A percentile compares a stretch with the other conserved stretches of the same genome.
Evolutionary conservation across 2,888 invertebrate genomes (phyloP).

Genomic region (Tetramorium bicarinatum): DNA sequence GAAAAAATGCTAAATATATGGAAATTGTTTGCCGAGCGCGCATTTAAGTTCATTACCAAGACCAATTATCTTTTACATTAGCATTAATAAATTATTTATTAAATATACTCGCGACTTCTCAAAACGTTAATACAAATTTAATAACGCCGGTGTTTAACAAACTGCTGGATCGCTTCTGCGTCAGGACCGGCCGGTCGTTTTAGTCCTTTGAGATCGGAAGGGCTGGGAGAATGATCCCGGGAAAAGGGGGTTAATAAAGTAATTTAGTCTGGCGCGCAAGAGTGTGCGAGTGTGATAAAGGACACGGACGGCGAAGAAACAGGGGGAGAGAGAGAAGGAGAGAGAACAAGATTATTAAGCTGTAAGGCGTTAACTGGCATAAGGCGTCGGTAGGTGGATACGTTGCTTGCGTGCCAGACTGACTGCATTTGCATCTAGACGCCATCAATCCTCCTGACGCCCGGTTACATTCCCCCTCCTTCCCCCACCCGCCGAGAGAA

Average conservation of each 20-base stretch:
- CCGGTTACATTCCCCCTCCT: conserved; percentile 79
- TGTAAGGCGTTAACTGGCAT: conserved; percentile 87
- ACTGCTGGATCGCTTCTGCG: conserved; percentile 61
- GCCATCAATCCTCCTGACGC: conserved; percentile 86
- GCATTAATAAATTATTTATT: conserved; percentile 8
- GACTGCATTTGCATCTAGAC: conserved; percentile 86
- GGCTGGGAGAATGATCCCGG: conserved; percentile 54
- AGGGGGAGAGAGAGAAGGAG: conserved; percentile 63
- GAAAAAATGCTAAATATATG: background rate
- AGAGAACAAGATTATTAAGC: conserved; percentile 85
- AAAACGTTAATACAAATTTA: conserved; percentile 64
- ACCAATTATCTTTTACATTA: background rate
- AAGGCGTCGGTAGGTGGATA: conserved; percentile 86
- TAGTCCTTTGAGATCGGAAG: conserved; percentile 63
- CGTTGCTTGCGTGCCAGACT: conserved; percentile 85
- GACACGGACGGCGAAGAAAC: conserved; percentile 56
- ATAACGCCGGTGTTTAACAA: conserved; percentile 64
- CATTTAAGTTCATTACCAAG: background rate
- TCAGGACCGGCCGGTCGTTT: conserved; percentile 61
- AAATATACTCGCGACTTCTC: conserved; percentile 16
- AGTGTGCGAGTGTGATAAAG: conserved; percentile 69
- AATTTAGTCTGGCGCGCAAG: conserved; percentile 76
- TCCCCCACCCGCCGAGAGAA: conserved; percentile 38
- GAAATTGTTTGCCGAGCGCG: background rate
- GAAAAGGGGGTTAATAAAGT: conserved; percentile 80